Evolutionary conservation across 2,888 invertebrate species (phyloP).

Genomic region (Macrophya annulata): DNA sequence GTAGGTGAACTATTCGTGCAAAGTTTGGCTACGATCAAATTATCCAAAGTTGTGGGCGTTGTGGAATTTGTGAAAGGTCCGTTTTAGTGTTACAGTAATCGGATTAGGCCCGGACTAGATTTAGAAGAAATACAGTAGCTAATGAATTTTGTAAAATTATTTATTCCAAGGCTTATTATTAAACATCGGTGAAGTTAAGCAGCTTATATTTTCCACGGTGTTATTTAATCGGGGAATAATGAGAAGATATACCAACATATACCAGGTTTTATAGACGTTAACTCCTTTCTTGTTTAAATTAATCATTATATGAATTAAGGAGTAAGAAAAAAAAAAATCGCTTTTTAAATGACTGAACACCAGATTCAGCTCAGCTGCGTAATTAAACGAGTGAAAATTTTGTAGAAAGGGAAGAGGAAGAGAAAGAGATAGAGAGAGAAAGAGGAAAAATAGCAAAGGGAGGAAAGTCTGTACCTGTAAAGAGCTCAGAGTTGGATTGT

Average conservation of each 20-base stretch:
- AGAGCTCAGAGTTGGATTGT: background rate
- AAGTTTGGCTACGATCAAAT: slow-evolving; percentile 7
- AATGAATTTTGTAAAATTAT: slow-evolving; percentile 29
- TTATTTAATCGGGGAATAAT: background rate
- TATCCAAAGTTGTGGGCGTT: background rate
- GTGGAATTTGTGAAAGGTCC: slow-evolving; percentile 14
- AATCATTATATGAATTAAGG: background rate
- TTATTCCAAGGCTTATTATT: slow-evolving; percentile 21
- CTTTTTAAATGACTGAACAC: background rate
- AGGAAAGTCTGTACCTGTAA: background rate
- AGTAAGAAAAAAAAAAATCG: background rate
- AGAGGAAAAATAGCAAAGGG: background rate
- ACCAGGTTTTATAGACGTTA: background rate
- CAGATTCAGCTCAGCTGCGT: background rate
- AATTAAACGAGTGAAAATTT: background rate
- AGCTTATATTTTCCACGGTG: background rate
- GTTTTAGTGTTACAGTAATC: slow-evolving; percentile 35
- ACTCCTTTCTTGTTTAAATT: background rate
- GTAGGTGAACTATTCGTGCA: slow-evolving; percentile 2
- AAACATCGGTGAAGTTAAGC: background rate
- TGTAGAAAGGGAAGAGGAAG: background rate
- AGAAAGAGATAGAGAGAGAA: no score
- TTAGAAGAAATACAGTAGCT: background rate
- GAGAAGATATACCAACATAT: background rate
- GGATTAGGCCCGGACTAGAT: slow-evolving; percentile 24